Evolutionary conservation across 2,797 vertebrate species (phyloP), one percentile per base, ranked within the genome.

Genomic region (Semotilus atromaculatus): DNA sequence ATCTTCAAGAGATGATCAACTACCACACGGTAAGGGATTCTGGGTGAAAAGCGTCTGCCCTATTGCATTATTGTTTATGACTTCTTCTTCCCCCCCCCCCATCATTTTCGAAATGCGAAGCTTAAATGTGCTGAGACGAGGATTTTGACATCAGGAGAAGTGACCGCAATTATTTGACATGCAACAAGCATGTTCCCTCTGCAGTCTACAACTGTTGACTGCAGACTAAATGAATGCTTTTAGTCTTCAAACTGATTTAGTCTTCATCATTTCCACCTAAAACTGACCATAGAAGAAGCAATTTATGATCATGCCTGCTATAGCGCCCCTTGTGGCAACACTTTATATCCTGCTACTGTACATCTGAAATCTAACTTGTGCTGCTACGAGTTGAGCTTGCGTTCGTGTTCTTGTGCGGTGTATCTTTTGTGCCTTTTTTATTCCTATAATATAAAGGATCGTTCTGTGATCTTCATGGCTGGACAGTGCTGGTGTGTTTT

Each of bases 1-100:
- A 95, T 77, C 96, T 99, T 85, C 97, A 98, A 90, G 98, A 99
- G 93, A 99, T 99, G 98, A 97, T 97, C 92, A 97, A 97, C 94
- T 99, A 98, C 91, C 98, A 99, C 93, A 97, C 96, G 90, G 98
- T 99, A 96, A 88, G 96, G 94, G 80, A 73, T 60, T 31, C n/a
- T 19, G 23, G 48, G 4, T 45, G 19, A 68, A 40, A 75, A 36
- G 40, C 3, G 13, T 45, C 73, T 45, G 80, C 67, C 1, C 0
- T 60, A n/a, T 62, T 82, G 68, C 53, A 1, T 38, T 82, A 26
- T 51, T 26, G 21, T 19, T 10, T 8, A 4, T 51, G 10, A 74
- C 55, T 73, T 74, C 80, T 71, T 4, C 13, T 62, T 72, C 7
- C 4, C 48, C 23, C 23, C 1, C 53, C 23, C 23, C 1, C 53